Base-by-base conservation (phyloP, 2,113 vertebrate species). In the Tichodroma muraria region DNA sequence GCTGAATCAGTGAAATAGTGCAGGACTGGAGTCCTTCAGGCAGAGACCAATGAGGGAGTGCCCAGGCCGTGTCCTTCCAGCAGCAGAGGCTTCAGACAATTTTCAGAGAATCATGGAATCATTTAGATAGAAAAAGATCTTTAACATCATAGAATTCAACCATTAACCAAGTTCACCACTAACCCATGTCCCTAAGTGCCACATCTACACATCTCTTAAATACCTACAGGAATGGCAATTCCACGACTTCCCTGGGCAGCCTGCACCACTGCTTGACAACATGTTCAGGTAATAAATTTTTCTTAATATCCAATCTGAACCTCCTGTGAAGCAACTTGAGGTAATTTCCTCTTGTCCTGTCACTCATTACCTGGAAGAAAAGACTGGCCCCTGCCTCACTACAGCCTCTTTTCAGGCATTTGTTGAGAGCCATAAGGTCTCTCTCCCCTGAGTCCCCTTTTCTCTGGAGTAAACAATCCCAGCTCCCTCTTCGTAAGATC, bases 371-470 rank as follows among this genome's bases (percentile, higher is more conserved):
- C 6, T 35, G 47, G 8, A 18, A 24, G 21, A 63, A 56, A 42
- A 57, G 21, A 19, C 15, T 1, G 2, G 20, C 2, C 7, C 11
- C 20, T 30, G 7, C 5, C 23, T 72, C 2, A 0, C 16, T 57
- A 15, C 65, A 42, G 2, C 14, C 16, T 57, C 56, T 31, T 50
- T 65, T 45, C 61, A 69, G 31, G n/a, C 8, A 44, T 25, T 9
- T 38, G 10, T 38, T 2, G 2, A 47, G 8, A 44, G 20, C 3
- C 0, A 13, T 10, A 24, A 68, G 54, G 44, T 64, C 31, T 60
- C 25, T 64, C n/a, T 60, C 25, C 9, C 52, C 52, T 16, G 13
- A 71, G 38, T 2, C 24, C 75, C 35, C 60, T 69, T 12, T 40
- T 33, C 24, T 44, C 33, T 44, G 22, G 30, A 1, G 4, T 50